Conservation (phyloP, 30 jellyfish, hydroid and myxozoan species). For the Hydra vulgaris region DNA sequence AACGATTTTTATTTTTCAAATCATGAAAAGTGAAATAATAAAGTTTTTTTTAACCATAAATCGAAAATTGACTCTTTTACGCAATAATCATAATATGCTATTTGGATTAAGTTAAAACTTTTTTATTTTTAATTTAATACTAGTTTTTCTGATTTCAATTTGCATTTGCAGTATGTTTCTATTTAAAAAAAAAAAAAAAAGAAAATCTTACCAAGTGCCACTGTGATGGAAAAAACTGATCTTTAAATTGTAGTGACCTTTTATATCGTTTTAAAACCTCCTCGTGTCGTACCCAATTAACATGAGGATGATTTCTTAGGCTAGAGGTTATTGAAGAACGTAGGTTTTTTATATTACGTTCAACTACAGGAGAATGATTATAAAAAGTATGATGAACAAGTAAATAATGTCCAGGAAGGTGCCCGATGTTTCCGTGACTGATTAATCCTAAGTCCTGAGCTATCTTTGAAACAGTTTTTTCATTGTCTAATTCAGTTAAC, state of each 20-base stretch:
- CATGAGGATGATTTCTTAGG: constrained; percentile 48
- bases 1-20: too few species aligned
- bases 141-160: too few species aligned
- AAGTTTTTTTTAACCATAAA: too few species aligned
- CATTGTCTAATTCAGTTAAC: constrained; percentile 17
- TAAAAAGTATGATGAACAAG: constrained; percentile 70
- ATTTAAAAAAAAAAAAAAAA: too few species aligned
- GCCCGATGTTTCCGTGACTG: constrained; percentile 93
- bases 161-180: too few species aligned
- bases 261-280: constrained; percentile 52
- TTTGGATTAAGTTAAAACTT: too few species aligned
- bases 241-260: constrained; percentile 79
- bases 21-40: too few species aligned
- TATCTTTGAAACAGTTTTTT: constrained; percentile 30
- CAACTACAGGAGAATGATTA: constrained; percentile 14
- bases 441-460: constrained; percentile 59
- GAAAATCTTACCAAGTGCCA: constrained; percentile 99
- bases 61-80: too few species aligned
- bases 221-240: constrained; percentile 96
- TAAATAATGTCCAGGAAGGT: constrained; percentile 69
- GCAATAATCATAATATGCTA: too few species aligned
- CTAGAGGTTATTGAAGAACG: constrained; percentile 32
- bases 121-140: too few species aligned
- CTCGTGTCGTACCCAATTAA: constrained; percentile 87
- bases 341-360: constrained; percentile 1